A percentile compares a stretch with the other conserved stretches of the same genome.
These are phyloP conservation scores for Bombus waltoni DNA, from an alignment of 1,140 invertebrate genomes.

Conservation along the genomic window DNA sequence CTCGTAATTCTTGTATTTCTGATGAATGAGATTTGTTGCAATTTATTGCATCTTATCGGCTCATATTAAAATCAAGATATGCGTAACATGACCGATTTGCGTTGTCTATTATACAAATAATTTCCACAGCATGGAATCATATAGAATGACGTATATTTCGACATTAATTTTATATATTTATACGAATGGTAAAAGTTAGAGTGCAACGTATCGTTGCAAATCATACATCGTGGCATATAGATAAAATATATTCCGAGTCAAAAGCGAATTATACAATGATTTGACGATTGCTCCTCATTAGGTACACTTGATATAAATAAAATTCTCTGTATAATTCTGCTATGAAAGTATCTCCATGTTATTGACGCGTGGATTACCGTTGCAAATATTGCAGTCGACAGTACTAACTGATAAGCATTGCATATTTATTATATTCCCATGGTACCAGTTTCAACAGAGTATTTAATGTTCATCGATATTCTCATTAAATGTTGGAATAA, in stretches of 20 bases:
- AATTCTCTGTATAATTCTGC: not conserved
- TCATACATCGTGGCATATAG: not conserved
- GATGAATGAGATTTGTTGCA: too few relatives aligned
- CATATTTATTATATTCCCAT: not conserved
- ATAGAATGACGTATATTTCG: not conserved
- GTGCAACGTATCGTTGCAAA: not conserved
- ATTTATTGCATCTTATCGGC: too few relatives aligned
- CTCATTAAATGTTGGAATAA: not conserved
- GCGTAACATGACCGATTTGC: too few relatives aligned
- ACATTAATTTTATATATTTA: not conserved
- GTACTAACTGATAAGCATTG: not conserved
- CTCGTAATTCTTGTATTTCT: too few relatives aligned
- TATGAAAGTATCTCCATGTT: not conserved
- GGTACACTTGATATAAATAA: not conserved
- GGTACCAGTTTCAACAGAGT: not conserved
- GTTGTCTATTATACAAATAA: too few relatives aligned
- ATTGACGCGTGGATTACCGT: not conserved
- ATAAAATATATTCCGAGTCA: not conserved
- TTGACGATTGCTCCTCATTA: not conserved
- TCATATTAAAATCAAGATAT: too few relatives aligned
- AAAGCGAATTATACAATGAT: not conserved
- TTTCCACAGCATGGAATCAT: too few relatives aligned
- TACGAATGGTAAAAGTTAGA: not conserved
- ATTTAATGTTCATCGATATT: not conserved
- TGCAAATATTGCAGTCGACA: not conserved